Evolutionary conservation across 2,888 invertebrate genomes (phyloP).

Genomic region (Polydrusus cervinus): DNA sequence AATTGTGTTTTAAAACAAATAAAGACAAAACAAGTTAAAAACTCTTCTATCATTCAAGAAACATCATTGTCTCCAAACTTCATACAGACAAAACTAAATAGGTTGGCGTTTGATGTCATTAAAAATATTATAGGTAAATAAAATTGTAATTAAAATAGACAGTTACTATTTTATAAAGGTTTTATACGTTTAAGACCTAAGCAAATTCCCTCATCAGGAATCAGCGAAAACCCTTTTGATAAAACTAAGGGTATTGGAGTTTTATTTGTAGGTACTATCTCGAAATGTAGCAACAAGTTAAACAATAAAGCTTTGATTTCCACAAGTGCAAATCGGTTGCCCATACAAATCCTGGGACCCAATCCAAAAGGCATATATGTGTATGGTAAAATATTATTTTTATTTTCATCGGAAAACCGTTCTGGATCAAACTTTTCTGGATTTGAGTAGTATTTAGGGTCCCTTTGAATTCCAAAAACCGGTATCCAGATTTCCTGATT

Average conservation of each 20-base stretch:
- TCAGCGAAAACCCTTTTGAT: not conserved
- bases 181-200: constrained; percentile 1
- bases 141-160: too few species aligned
- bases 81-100: too few species aligned
- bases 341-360: constrained; percentile 29
- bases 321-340: constrained; percentile 16
- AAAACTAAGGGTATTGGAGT: not conserved
- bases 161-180: not conserved
- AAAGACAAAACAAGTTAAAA: too few species aligned
- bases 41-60: too few species aligned
- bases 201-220: not conserved
- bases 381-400: constrained; percentile 11
- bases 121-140: too few species aligned
- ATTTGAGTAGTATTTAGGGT: constrained; percentile 25
- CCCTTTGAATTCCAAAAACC: not conserved
- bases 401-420: constrained; percentile 30
- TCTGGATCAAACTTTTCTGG: constrained; percentile 34
- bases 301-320: constrained; percentile 21
- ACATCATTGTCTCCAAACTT: too few species aligned
- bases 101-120: too few species aligned
- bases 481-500: constrained; percentile 10
- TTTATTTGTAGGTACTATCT: not conserved
- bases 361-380: constrained; percentile 18
- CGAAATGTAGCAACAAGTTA: constrained; percentile 2
- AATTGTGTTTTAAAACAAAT: too few species aligned